A percentile compares a stretch with the other conserved stretches of the same genome.
These are phyloP conservation scores for Sphyrna mokarran DNA, from an alignment of 2,113 vertebrate species.

Conservation along the genomic window DNA sequence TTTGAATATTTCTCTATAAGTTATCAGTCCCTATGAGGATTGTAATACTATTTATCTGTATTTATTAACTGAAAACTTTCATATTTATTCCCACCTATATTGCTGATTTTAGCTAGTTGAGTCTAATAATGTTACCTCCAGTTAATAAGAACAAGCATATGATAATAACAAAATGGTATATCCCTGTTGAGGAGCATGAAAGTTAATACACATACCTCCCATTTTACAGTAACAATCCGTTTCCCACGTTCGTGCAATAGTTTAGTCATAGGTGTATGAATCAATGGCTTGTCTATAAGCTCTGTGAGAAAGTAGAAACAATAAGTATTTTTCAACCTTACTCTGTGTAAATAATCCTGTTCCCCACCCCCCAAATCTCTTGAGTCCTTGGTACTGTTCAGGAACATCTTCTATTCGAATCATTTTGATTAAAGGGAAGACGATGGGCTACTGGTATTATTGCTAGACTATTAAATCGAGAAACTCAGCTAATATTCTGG, in stretches of 20 bases:
- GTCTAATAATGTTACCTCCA: neutral
- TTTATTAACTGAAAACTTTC: neutral
- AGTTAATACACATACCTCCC: slow-evolving; percentile 2
- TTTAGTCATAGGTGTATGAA: neutral
- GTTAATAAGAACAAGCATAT: neutral
- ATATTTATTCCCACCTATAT: neutral
- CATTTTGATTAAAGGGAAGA: neutral
- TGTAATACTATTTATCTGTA: neutral
- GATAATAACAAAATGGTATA: neutral
- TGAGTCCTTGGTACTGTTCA: neutral
- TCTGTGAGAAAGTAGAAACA: slow-evolving; percentile 17
- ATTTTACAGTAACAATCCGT: neutral
- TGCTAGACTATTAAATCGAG: too few relatives aligned
- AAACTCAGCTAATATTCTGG: too few relatives aligned
- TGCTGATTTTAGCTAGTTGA: neutral
- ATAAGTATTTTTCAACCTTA: neutral
- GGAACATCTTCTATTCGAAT: neutral
- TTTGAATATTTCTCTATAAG: too few relatives aligned
- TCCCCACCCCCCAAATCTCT: neutral
- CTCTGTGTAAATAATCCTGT: neutral
- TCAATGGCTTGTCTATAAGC: neutral
- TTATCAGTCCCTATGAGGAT: neutral
- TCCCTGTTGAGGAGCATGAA: neutral
- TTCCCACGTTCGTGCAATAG: neutral
- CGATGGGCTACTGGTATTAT: too few relatives aligned